A percentile compares a stretch with the other conserved stretches of the same genome.
Evolutionary conservation across 2,113 vertebrate genomes (phyloP).

Genomic region (rat (Rattus norvegicus)): DNA sequence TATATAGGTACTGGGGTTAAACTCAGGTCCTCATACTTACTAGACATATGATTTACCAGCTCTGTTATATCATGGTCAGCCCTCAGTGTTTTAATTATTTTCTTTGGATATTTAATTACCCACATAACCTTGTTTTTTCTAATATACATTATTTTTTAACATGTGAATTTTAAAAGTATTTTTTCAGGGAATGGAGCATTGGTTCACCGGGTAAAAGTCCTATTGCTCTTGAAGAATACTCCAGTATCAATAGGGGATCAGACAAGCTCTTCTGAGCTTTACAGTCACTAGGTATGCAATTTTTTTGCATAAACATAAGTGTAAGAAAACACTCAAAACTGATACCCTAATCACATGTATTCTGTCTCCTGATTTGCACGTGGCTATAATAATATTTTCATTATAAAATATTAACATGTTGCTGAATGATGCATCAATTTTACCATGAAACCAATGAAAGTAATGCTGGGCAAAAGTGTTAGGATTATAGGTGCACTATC

Average conservation of each 20-base stretch:
- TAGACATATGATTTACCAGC: neutral
- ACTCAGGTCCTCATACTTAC: neutral
- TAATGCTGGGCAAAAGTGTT: neutral
- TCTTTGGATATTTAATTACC: neutral
- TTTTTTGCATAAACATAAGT: neutral
- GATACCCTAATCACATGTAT: neutral
- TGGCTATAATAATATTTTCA: neutral
- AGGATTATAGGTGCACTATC: neutral
- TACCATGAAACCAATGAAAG: neutral
- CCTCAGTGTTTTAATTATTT: neutral
- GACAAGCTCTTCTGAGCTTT: neutral
- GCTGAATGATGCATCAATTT: neutral
- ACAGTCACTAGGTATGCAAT: neutral
- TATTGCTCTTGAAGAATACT: neutral
- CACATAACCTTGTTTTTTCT: constrained; percentile 11
- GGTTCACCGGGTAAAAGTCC: neutral
- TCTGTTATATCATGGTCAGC: neutral
- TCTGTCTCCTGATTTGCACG: neutral
- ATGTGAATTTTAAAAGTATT: neutral
- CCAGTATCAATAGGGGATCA: neutral
- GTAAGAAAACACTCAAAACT: neutral
- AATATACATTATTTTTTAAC: neutral
- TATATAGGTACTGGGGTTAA: neutral
- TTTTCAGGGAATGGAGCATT: neutral
- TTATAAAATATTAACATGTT: neutral